Percentiles rank a stretch among this genome's conserved stretches.
phyloP scores from a whole-genome alignment of 2,797 vertebrate species.

The Diplodus sargus region DNA sequence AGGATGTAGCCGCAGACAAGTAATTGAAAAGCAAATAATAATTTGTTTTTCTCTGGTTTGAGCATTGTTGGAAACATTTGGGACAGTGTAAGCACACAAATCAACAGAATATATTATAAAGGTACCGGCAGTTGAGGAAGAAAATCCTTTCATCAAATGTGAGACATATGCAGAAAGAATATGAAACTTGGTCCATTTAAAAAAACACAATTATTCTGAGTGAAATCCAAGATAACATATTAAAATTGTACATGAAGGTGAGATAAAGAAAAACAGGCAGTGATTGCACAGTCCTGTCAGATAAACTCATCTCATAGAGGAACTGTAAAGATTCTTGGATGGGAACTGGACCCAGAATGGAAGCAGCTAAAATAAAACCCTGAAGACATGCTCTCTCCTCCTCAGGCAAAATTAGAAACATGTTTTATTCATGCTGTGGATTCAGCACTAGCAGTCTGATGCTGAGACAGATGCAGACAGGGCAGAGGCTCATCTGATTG shows the following conservation, averaged over 20 bases:
- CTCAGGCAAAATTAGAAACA: slow-evolving; percentile 37
- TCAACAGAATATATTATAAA: no score
- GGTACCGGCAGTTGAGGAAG: no score
- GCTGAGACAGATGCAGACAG: slow-evolving; percentile 15
- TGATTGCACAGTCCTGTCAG: neutral
- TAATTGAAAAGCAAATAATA: no score
- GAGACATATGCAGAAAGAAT: no score
- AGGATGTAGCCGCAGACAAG: no score
- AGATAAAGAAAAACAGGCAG: slow-evolving; percentile 6
- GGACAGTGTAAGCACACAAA: neutral
- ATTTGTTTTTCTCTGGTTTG: no score
- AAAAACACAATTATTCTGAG: neutral
- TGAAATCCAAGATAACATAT: neutral
- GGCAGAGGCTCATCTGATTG: neutral
- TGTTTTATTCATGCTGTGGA: slow-evolving; percentile 66
- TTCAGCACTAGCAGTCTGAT: slow-evolving; percentile 27
- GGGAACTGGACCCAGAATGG: slow-evolving; percentile 15
- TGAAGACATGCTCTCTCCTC: neutral
- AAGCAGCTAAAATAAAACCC: slow-evolving; percentile 60
- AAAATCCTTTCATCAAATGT: no score
- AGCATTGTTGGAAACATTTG: neutral
- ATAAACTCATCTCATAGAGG: slow-evolving; percentile 5
- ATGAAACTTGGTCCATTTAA: no score
- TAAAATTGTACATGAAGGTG: neutral
- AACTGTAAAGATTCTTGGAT: slow-evolving; percentile 14